Evolutionary conservation across 2,797 vertebrate species (phyloP), one percentile per base, ranked within the genome.

Genomic region (Rhyacichthys aspro): DNA sequence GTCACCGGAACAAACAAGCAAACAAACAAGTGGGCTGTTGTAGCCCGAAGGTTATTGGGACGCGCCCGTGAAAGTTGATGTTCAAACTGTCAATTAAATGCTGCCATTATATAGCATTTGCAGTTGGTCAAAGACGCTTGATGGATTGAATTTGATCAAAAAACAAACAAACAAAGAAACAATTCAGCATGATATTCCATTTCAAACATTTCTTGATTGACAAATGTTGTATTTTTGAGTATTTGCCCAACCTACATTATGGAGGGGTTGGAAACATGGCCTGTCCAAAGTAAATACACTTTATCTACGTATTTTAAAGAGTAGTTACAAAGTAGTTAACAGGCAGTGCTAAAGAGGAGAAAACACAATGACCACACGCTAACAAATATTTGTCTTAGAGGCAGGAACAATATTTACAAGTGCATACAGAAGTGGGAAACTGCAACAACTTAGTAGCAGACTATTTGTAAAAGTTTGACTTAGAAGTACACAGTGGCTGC

Each of bases 1-100:
- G 74, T 70, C 81, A 83, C 70, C 54, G 78, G 81, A 83, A 71
- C 70, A 81, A 83, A 79, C 59, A 78, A 58, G 59, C 56, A 80
- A 67, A 76, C 55, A 76, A 81, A 68, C 62, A 82, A 83, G 79
- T 76, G 69, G 79, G 76, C 56, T 67, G 70, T 73, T 79, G 66
- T 66, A 77, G 73, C 76, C 71, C 76, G 70, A 52, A 78, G 82
- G 78, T 82, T 82, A 62, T 56, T 44, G 14, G 60, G 60, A 81
- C 72, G 60, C 74, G 77, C 55, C 66, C 8, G 17, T 42, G 56
- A 57, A 68, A 72, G 67, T 63, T 76, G 61, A 33, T 12, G 2
- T 76, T 72, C 52, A 38, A 78, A 69, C 59, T 63, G 59, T 74
- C 18, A 48, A 66, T 49, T 79, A 60, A 63, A 81, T 78, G 61